Conservation (phyloP, 2,113 vertebrate species). For the Sebastes fasciatus region DNA sequence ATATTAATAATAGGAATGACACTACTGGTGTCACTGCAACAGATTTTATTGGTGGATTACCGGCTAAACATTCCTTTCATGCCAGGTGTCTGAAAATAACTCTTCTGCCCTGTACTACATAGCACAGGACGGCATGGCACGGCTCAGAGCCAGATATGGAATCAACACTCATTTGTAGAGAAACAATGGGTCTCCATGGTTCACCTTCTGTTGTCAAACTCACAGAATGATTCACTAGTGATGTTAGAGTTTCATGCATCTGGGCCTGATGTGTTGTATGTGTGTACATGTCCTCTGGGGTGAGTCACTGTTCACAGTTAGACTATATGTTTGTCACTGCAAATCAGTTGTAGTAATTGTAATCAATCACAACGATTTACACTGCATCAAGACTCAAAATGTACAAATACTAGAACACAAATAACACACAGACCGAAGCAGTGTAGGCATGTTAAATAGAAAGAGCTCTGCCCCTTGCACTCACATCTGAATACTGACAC, state of each 20-base stretch:
- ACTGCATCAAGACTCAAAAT: neutral
- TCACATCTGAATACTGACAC: too few relatives aligned
- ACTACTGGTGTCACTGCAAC: neutral
- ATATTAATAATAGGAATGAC: neutral
- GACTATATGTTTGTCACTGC: neutral
- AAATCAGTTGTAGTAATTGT: neutral
- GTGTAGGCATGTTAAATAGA: neutral
- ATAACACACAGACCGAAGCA: neutral
- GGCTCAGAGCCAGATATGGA: constrained; percentile 17
- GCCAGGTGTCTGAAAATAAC: constrained; percentile 73
- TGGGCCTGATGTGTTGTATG: too few relatives aligned
- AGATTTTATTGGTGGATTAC: neutral
- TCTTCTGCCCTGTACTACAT: neutral
- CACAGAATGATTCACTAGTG: too few relatives aligned
- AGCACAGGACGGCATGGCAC: neutral
- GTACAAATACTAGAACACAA: neutral
- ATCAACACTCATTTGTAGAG: too few relatives aligned
- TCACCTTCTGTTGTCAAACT: too few relatives aligned
- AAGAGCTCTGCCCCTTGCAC: too few relatives aligned
- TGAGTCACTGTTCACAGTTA: neutral
- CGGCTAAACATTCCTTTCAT: constrained; percentile 62
- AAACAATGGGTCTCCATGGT: constrained; percentile 3
- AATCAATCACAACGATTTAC: neutral
- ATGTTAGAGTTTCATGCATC: too few relatives aligned
- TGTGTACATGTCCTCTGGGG: neutral